phyloP scores from a whole-genome alignment of 2,113 vertebrate species.

The Theristicus caerulescens region DNA sequence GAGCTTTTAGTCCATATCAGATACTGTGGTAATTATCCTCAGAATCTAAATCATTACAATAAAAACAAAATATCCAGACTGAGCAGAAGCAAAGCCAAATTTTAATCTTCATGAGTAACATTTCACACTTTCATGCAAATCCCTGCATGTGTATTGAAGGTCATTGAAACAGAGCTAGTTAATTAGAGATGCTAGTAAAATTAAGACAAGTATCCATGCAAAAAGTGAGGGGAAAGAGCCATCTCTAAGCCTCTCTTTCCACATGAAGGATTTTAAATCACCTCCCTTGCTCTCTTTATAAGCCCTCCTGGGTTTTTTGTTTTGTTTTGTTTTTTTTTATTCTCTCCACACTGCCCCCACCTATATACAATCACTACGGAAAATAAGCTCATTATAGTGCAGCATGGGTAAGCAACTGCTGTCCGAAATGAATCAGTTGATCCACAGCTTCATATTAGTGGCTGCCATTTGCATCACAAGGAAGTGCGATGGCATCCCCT shows the following conservation, averaged over 20 bases:
- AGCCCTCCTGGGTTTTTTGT: neutral
- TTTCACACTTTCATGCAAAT: neutral
- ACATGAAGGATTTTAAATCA: slow-evolving; percentile 26
- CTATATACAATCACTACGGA: slow-evolving; percentile 9
- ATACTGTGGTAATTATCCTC: neutral
- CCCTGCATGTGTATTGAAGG: neutral
- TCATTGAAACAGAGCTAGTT: neutral
- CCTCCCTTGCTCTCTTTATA: neutral
- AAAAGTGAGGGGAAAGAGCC: neutral
- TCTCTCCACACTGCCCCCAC: neutral
- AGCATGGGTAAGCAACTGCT: neutral
- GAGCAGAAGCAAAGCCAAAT: neutral
- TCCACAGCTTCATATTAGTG: neutral
- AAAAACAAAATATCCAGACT: neutral
- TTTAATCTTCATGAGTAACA: neutral
- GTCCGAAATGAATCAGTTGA: neutral
- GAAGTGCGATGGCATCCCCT: neutral
- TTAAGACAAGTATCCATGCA: neutral
- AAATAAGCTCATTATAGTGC: slow-evolving; percentile 36
- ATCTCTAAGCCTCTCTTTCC: slow-evolving; percentile 1
- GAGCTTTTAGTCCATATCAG: neutral
- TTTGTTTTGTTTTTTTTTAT: neutral
- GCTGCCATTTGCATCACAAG: neutral
- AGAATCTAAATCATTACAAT: neutral
- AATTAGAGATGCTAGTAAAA: neutral